These are phyloP conservation scores for Heliopora coerulea DNA, from an alignment of 92 coral and sea anemone species.

Conservation along the genomic window DNA sequence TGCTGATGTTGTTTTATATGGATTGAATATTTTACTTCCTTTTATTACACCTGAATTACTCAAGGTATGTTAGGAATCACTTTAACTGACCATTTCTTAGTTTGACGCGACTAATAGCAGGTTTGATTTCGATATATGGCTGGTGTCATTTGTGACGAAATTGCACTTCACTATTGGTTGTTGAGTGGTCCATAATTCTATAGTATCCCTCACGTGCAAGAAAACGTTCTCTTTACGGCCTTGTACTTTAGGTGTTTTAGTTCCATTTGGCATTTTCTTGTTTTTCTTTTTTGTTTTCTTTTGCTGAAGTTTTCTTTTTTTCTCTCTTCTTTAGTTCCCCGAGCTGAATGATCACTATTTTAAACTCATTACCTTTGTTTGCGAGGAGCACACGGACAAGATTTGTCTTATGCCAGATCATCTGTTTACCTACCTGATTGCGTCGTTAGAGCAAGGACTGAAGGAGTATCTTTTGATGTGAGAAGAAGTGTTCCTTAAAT, in stretches of 20 bases:
- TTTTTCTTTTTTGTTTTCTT: not conserved
- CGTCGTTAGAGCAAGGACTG: constrained; percentile 81
- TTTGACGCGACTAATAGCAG: too few relatives aligned
- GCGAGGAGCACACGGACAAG: constrained; percentile 84
- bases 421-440: constrained; percentile 82
- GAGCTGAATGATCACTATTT: constrained; percentile 80
- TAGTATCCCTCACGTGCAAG: too few relatives aligned
- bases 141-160: too few relatives aligned
- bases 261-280: too few relatives aligned
- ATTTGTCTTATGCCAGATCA: constrained; percentile 75
- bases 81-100: too few relatives aligned
- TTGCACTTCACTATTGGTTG: too few relatives aligned
- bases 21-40: constrained; percentile 87
- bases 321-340: constrained; percentile 67
- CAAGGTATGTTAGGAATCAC: constrained; percentile 53
- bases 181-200: too few relatives aligned
- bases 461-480: constrained; percentile 73
- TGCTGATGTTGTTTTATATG: constrained; percentile 88
- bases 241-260: too few relatives aligned
- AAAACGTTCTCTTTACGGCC: too few relatives aligned
- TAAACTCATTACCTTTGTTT: constrained; percentile 77
- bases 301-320: not conserved
- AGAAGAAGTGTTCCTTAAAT: not conserved
- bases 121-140: too few relatives aligned
- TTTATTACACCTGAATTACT: constrained; percentile 85